A percentile compares a stretch with the other conserved stretches of the same genome.
These are phyloP conservation scores for Cephus pygmeus DNA, from an alignment of 2,888 invertebrate genomes.

Conservation along the genomic window DNA sequence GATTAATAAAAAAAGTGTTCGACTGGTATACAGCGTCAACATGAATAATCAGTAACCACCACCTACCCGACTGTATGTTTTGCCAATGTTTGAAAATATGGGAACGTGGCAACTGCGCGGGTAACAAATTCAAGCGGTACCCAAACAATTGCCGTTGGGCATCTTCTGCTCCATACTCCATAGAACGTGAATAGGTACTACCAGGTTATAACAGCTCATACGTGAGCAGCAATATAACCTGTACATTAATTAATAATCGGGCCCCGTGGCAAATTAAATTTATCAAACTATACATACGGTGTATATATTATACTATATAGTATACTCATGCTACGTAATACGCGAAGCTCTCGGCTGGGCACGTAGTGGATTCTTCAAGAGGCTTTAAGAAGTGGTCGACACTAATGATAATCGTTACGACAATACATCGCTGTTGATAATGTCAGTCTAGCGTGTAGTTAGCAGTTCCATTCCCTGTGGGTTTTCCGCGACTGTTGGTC, in stretches of 20 bases:
- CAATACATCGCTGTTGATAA: neutral
- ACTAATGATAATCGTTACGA: neutral
- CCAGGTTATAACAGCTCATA: neutral
- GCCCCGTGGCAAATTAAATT: neutral
- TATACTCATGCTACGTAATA: neutral
- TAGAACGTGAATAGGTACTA: neutral
- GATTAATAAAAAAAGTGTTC: neutral
- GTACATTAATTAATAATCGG: neutral
- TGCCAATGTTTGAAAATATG: neutral
- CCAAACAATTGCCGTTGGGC: neutral
- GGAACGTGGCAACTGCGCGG: neutral
- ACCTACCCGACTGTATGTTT: neutral
- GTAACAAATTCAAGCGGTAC: neutral
- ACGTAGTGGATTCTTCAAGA: neutral
- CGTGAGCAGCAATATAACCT: neutral
- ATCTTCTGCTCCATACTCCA: neutral
- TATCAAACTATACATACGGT: neutral
- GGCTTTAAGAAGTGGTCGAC: neutral
- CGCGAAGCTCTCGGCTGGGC: neutral
- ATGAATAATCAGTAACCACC: neutral
- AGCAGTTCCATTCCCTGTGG: neutral
- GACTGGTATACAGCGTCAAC: neutral
- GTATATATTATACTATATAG: neutral
- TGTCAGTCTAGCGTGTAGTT: neutral
- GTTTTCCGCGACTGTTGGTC: neutral